Base-by-base conservation (phyloP, 1,140 invertebrate species). In the Pseudobourletiella spinata region DNA sequence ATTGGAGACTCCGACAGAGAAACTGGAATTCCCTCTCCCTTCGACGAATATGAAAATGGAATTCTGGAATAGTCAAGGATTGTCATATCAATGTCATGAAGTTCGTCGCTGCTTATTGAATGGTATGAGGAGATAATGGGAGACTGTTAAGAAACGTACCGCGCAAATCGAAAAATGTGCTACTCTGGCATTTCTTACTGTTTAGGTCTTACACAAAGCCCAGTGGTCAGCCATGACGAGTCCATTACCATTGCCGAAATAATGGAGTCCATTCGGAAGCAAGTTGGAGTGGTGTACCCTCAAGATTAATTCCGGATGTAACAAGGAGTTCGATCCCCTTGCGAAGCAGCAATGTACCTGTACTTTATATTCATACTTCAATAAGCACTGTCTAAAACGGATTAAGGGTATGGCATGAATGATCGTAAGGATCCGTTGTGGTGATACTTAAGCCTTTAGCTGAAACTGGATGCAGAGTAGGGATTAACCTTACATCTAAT, bases 81-180 rank as follows among this genome's bases (percentile, higher is more conserved):
- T 91, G 18, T 75, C 80, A 35, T 91, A 84, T 70, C 83, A 91
- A 75, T 84, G 86, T 8, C 74, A 81, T 48, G 86, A 88, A 77
- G 84, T 82, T 20, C 78, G 84, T 22, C 75, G 78, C 67, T 88
- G 86, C 68, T 80, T 91, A 56, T 70, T 76, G 59, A 75, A 79
- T 70, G 83, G 84, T 81, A 74, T 32, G 22, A 39, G 16, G 28
- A 46, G 16, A 6, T 6, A 52, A 51, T 24, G 4, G 42, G 52
- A 8, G n/a, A 39, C 32, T n/a, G 32, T 39, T 8, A 8, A 39
- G n/a, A 39, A 39, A 39, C n/a, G n/a, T n/a, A n/a, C n/a, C n/a
- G n/a, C n/a, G n/a, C n/a, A n/a, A n/a, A n/a, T n/a, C n/a, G n/a
- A n/a, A n/a, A n/a, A n/a, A n/a, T n/a, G n/a, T n/a, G n/a, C n/a